Evolutionary conservation across 2,113 vertebrate species (phyloP), one percentile per base, ranked within the genome.

Genomic region (Heterocephalus glaber): DNA sequence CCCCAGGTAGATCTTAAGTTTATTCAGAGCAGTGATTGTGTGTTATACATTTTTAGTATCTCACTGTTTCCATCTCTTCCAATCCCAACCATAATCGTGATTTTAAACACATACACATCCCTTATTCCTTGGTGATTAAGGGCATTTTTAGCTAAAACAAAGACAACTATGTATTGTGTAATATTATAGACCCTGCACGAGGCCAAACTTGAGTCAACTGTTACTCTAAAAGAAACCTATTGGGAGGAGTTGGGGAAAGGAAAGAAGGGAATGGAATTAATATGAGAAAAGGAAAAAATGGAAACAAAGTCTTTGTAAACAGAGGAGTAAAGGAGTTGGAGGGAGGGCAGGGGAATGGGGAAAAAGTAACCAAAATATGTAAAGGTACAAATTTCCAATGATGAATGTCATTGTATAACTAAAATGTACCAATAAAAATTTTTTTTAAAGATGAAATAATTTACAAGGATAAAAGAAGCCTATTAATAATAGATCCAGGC

Each of bases 151-250:
- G 30, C 9, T 54, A 63, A 89, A 68, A 90, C 38, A 94, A 44
- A 94, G 74, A 89, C 3, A 41, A 16, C 1, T 82, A 11, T 88
- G 24, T 96, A 68, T 90, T 97, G 81, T 92, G 54, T 97, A 70
- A 81, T 19, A 80, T 82, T 94, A 86, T 30, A 70, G 56, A 81
- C 24, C 83, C 22, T 35, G 38, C 30, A 74, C 28, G 58, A 65
- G 19, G 47, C 41, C 92, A 93, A 88, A 35, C 0, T 44, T 85
- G 11, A 85, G n/a, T 30, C 13, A 74, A 33, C 4, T 84, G 19
- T 97, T 88, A 86, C 49, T 83, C 1, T 93, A 0, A 86, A 93
- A 96, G 86, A 96, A 92, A 28, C 14, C 68, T 88, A 70, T 81
- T 52, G 16, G 56, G 17, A 49, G 47, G 47, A 9, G 9, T 49